These are phyloP conservation scores for Ommatoiulus sabulosus DNA, from an alignment of 2,888 invertebrate species.

Conservation along the genomic window DNA sequence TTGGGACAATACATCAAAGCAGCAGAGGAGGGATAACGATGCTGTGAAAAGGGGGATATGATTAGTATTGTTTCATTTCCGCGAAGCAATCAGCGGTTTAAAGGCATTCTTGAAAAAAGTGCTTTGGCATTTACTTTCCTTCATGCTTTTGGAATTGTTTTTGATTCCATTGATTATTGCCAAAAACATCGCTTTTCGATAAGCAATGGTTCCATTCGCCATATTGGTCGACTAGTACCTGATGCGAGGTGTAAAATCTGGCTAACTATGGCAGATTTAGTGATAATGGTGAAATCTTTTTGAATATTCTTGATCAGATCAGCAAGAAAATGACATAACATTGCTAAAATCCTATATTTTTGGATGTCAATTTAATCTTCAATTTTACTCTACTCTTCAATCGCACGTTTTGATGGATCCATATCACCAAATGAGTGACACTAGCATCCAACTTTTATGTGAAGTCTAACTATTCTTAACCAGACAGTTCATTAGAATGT, in stretches of 20 bases:
- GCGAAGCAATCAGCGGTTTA: not conserved
- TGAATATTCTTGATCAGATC: not conserved
- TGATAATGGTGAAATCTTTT: not conserved
- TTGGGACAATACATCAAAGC: not conserved
- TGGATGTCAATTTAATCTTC: not conserved
- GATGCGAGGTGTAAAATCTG: not conserved
- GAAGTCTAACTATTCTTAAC: not conserved
- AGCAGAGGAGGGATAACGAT: not conserved
- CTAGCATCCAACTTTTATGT: not conserved
- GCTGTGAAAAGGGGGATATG: not conserved
- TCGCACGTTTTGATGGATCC: not conserved
- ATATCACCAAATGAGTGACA: not conserved
- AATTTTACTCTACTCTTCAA: not conserved
- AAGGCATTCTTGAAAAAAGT: not conserved
- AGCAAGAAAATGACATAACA: not conserved
- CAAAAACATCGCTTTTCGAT: slow-evolving; percentile 23
- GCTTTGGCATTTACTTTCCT: not conserved
- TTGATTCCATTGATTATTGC: not conserved
- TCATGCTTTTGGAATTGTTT: not conserved
- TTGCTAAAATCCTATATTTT: not conserved
- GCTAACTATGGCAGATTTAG: not conserved
- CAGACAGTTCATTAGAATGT: not conserved
- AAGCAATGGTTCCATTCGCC: not conserved
- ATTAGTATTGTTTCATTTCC: not conserved
- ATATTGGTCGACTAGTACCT: slow-evolving; percentile 25